Evolutionary conservation across 23 tunicate species (phyloP).

Genomic region (Styela plicata): DNA sequence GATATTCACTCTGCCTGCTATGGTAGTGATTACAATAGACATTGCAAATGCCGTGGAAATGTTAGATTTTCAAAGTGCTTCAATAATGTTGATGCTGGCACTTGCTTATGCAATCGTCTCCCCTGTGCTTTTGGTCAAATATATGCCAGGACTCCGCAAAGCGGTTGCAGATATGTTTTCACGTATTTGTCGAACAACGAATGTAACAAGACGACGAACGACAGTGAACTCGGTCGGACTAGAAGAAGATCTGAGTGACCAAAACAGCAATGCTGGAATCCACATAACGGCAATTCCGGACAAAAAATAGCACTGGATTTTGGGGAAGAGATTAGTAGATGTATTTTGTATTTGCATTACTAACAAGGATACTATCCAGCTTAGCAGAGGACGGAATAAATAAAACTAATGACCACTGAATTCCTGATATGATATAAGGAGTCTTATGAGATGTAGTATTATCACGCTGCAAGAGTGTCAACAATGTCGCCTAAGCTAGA

Average conservation of each 20-base stretch:
- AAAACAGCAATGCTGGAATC: not conserved
- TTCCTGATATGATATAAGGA: no score
- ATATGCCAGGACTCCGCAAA: slow-evolving; percentile 55
- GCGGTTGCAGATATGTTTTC: slow-evolving; percentile 30
- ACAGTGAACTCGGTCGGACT: no score
- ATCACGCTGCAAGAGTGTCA: no score
- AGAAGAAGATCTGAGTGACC: no score
- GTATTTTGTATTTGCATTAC: no score
- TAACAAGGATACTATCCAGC: no score
- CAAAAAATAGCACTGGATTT: no score
- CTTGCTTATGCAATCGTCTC: slow-evolving; percentile 38
- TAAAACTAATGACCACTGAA: no score
- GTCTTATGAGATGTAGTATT: no score
- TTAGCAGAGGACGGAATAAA: no score
- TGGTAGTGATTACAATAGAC: slow-evolving; percentile 37
- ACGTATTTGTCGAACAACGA: not conserved
- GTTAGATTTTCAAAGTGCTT: slow-evolving; percentile 1
- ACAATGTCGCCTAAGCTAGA: no score
- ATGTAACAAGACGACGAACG: not conserved
- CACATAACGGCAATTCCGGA: not conserved
- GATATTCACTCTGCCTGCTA: slow-evolving; percentile 39
- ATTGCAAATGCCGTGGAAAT: not conserved
- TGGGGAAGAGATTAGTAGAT: no score
- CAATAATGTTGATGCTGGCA: slow-evolving; percentile 26
- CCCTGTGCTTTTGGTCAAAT: slow-evolving; percentile 41